Base-by-base conservation (phyloP, 30 jellyfish, hydroid and myxozoan genomes). In the Chironex yamaguchii region DNA sequence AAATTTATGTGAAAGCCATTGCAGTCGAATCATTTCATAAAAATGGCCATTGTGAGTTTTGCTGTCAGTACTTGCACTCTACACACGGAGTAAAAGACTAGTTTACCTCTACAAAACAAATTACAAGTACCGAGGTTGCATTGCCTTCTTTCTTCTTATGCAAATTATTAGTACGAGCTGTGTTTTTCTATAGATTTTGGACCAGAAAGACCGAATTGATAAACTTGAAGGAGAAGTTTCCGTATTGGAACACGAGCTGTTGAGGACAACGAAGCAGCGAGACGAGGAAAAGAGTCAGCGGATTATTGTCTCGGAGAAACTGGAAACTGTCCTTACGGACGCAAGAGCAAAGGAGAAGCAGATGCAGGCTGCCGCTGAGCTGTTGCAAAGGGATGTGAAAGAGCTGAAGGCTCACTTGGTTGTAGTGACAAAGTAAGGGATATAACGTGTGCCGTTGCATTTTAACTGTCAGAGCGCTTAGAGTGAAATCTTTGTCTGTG, bases 201-300 rank as follows among this genome's bases (percentile, higher is more conserved):
- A 42, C 14, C 27, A 23, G 30, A 49, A 74, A 22, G 87, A 74
- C 22, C 36, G 49, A 32, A 20, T 34, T 22, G 82, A 74, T 14
- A 50, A 26, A 12, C 48, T 1, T 3, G 87, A 74, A 50, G 49
- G 52, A 35, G 87, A 74, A 49, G 27, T 74, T 27, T 31, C 87
- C 3, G 49, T 74, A 22, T 29, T 74, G 42, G 52, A 74, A 49
- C 1, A 31, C 20, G 83, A 74, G 27, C 52, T 74, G 49, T 9
- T 30, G n/a, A 36, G 52, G 22, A 12, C 52, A 23, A 68, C 87
- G 4, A 74, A 74, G 49, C 78, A 74, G 81, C 49, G 52, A 26
- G 87, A 74, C 26, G 87, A 74, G 49, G 87, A 74, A 68, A 74
- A 49, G 49, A 68, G 78, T 2, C 49, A 67, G 20, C 34, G 87